Conservation (phyloP, 2,113 vertebrate genomes). For the Fulmarus glacialis region DNA sequence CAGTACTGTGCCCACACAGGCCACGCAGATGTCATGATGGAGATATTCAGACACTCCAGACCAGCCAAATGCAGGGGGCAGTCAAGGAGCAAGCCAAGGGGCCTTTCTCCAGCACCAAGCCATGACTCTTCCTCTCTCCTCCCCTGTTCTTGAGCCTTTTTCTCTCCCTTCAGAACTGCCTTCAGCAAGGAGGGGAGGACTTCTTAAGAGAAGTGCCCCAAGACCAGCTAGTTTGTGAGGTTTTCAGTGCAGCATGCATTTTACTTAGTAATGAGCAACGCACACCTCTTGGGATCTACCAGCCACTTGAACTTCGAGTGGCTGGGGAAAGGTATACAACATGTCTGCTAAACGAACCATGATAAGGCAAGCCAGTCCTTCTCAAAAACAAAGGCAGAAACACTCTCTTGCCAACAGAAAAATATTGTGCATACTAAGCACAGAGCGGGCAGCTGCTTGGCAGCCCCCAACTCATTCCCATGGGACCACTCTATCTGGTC, state of each 20-base stretch:
- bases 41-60: conserved; percentile 33
- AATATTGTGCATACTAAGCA: background rate
- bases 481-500: background rate
- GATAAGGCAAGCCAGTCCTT: background rate
- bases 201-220: background rate
- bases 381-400: background rate
- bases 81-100: conserved; percentile 64
- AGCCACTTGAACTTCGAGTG: background rate
- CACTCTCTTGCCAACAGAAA: background rate
- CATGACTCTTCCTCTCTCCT: background rate
- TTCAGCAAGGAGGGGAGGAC: background rate
- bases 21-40: background rate
- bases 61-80: background rate
- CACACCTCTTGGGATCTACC: background rate
- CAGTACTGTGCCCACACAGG: conserved; percentile 44
- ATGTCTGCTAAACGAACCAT: background rate
- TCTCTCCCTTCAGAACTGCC: background rate
- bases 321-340: background rate
- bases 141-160: background rate
- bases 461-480: background rate
- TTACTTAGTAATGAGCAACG: background rate
- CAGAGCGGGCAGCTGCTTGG: background rate
- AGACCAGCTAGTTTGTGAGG: background rate
- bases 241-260: background rate
- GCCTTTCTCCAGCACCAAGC: background rate